Conservation (phyloP, 37 sponge, comb jelly and placozoan species). For the Trichoplax adhaerens region DNA sequence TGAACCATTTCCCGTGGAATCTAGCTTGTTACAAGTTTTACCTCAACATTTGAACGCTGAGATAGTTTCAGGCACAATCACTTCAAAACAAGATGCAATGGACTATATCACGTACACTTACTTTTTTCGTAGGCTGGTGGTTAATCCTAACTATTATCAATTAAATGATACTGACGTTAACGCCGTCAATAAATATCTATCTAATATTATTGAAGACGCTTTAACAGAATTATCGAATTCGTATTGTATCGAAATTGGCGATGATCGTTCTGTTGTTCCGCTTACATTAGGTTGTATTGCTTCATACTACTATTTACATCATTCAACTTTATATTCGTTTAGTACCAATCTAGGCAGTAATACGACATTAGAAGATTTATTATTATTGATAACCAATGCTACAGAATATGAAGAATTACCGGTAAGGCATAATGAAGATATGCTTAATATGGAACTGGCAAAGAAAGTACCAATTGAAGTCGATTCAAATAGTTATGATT, state of each 20-base stretch:
- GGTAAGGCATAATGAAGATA: constrained; percentile 94
- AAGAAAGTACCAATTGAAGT: constrained; percentile 48
- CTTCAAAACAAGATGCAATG: constrained; percentile 79
- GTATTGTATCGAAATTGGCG: constrained; percentile 57
- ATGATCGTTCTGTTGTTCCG: constrained; percentile 38
- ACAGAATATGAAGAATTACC: constrained; percentile 88
- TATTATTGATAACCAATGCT: constrained; percentile 19
- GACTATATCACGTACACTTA: constrained; percentile 99
- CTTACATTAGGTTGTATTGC: constrained; percentile 69
- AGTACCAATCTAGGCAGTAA: constrained; percentile 35
- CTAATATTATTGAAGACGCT: constrained; percentile 32
- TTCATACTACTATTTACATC: constrained; percentile 92
- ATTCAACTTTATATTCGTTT: constrained; percentile 68
- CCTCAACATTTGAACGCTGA: constrained; percentile 95
- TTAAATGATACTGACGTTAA: constrained; percentile 32
- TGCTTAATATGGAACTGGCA: constrained; percentile 64
- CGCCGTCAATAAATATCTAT: constrained; percentile 37
- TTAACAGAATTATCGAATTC: constrained; percentile 44
- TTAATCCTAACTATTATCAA: constrained; percentile 84
- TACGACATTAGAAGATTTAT: constrained; percentile 45
- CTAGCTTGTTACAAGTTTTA: constrained; percentile 79
- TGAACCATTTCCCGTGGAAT: constrained; percentile 97
- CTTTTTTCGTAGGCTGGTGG: constrained; percentile 82
- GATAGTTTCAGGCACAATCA: constrained; percentile 85
- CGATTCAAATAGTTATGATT: constrained; percentile 39